A percentile compares a stretch with the other conserved stretches of the same genome.
Conservation (phyloP, 2,888 invertebrate species). For the Schizaphis graminum region DNA sequence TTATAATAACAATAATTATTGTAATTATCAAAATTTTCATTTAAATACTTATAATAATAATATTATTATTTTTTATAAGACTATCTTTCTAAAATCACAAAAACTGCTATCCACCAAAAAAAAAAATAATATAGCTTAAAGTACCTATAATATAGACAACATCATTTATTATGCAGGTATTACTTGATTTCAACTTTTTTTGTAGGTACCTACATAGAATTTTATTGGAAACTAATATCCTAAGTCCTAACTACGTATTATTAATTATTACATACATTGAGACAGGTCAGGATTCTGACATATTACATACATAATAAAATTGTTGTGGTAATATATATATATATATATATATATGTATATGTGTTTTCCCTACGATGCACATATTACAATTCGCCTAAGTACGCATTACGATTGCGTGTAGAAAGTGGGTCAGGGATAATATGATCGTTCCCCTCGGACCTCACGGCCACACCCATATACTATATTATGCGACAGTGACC, state of each 20-base stretch:
- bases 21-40: too few relatives aligned
- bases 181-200: background rate
- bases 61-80: too few relatives aligned
- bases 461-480: background rate
- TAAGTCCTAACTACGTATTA: background rate
- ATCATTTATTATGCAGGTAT: too few relatives aligned
- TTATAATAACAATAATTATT: too few relatives aligned
- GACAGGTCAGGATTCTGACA: background rate
- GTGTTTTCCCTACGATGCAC: background rate
- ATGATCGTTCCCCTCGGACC: background rate
- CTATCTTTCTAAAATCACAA: too few relatives aligned
- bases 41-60: too few relatives aligned
- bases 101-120: too few relatives aligned
- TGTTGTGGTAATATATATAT: background rate
- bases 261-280: background rate
- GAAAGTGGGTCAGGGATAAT: conserved; percentile 46
- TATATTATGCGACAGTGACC: background rate
- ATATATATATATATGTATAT: background rate
- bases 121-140: too few relatives aligned
- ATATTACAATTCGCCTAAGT: background rate
- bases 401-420: background rate
- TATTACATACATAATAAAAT: background rate
- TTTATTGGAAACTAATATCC: background rate
- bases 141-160: too few relatives aligned
- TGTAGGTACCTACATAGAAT: background rate